Evolutionary conservation across 2,113 vertebrate genomes (phyloP).

Genomic region (Circaetus cinerascens): DNA sequence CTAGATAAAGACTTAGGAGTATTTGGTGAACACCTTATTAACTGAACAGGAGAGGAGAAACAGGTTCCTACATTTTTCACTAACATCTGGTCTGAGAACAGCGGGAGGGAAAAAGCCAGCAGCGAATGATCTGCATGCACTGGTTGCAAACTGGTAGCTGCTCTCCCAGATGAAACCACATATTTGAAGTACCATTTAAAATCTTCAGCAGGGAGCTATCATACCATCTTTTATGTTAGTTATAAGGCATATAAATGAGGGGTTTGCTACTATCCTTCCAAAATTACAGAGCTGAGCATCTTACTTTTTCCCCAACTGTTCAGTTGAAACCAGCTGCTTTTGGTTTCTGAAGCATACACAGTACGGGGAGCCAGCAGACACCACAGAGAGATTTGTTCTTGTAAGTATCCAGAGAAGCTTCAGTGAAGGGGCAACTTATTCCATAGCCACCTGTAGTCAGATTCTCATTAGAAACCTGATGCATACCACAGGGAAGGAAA

Average conservation of each 20-base stretch:
- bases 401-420: not conserved
- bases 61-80: conserved; percentile 32
- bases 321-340: not conserved
- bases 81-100: conserved; percentile 46
- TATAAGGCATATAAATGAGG: conserved; percentile 13
- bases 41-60: not conserved
- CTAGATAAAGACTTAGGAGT: conserved; percentile 33
- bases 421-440: not conserved
- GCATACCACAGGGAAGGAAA: not conserved
- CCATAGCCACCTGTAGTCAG: not conserved
- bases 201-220: conserved; percentile 50
- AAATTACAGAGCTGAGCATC: not conserved
- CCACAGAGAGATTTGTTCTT: not conserved
- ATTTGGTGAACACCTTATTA: conserved; percentile 30
- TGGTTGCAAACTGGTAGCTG: conserved; percentile 5
- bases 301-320: not conserved
- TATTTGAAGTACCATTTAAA: conserved; percentile 47
- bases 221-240: conserved; percentile 1
- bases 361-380: not conserved
- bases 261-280: not conserved
- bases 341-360: not conserved
- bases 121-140: not conserved
- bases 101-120: conserved; percentile 23
- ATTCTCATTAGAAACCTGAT: not conserved
- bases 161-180: not conserved